These are phyloP conservation scores for Hemibagrus wyckioides DNA, from an alignment of 2,113 vertebrate genomes.

Conservation along the genomic window DNA sequence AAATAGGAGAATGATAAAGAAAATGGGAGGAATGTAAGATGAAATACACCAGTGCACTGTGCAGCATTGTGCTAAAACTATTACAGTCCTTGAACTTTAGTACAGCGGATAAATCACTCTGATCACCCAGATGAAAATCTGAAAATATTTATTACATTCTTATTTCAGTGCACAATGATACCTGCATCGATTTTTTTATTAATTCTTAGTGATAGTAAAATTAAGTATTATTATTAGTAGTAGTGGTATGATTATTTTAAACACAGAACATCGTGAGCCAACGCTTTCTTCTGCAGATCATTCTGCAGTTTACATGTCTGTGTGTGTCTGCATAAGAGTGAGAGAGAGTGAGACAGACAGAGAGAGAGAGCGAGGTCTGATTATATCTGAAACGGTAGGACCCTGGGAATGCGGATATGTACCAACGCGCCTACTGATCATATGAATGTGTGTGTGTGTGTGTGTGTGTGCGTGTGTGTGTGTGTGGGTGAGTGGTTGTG, in stretches of 20 bases:
- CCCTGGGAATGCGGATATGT: conserved; percentile 41
- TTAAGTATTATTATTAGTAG: too few relatives aligned
- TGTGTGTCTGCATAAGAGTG: neutral
- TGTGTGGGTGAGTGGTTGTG: conserved; percentile 6
- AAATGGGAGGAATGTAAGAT: neutral
- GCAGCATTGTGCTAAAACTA: neutral
- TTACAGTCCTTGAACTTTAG: neutral
- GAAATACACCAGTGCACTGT: too few relatives aligned
- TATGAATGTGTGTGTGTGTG: neutral
- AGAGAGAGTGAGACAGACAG: neutral
- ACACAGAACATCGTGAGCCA: neutral
- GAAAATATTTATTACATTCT: neutral
- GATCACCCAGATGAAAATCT: neutral
- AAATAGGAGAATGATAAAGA: neutral
- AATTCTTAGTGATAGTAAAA: too few relatives aligned
- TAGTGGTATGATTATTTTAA: too few relatives aligned
- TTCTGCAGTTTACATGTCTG: neutral
- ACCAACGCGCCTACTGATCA: conserved; percentile 1
- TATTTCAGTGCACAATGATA: neutral
- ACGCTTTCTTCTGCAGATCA: neutral
- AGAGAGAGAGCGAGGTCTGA: conserved; percentile 22
- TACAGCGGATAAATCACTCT: neutral
- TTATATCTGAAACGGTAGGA: conserved; percentile 43
- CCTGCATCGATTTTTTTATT: neutral
- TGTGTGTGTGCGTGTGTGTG: conserved; percentile 22